Percentiles rank a stretch among this genome's conserved stretches.
These are phyloP conservation scores for Rhinella marina DNA, from an alignment of 2,797 vertebrate species.

Conservation along the genomic window DNA sequence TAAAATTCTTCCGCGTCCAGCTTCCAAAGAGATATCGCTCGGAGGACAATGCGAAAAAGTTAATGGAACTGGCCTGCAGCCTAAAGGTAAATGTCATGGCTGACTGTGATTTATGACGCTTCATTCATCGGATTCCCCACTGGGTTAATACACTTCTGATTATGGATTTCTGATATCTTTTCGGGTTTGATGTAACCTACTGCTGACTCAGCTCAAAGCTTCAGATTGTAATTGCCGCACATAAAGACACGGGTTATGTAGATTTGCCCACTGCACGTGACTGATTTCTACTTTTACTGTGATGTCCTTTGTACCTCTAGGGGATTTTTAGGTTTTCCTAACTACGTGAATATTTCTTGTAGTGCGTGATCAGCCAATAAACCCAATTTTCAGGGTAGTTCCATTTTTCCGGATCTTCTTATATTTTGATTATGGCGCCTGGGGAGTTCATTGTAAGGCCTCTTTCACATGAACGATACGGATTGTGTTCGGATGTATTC, in stretches of 20 bases:
- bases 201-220: background rate
- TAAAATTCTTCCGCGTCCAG: constrained; percentile 97
- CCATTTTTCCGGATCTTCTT: constrained; percentile 13
- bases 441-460: background rate
- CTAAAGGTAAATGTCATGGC: constrained; percentile 86
- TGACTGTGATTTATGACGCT: background rate
- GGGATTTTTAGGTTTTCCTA: background rate
- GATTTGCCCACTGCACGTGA: background rate
- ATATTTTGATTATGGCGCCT: background rate
- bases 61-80: constrained; percentile 97
- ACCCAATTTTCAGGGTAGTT: background rate
- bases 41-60: constrained; percentile 97
- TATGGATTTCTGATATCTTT: background rate
- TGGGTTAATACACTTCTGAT: background rate
- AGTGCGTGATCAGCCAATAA: background rate
- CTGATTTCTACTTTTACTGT: background rate
- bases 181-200: background rate
- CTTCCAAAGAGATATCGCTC: constrained; percentile 98
- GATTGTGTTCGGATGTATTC: no score
- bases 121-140: background rate
- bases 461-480: no score
- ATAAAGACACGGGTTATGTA: background rate
- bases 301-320: constrained; percentile 2
- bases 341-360: background rate
- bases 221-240: background rate